Evolutionary conservation across 2,888 invertebrate genomes (phyloP), one percentile per base, ranked within the genome.

Genomic region (Oxyscelio sp.): DNA sequence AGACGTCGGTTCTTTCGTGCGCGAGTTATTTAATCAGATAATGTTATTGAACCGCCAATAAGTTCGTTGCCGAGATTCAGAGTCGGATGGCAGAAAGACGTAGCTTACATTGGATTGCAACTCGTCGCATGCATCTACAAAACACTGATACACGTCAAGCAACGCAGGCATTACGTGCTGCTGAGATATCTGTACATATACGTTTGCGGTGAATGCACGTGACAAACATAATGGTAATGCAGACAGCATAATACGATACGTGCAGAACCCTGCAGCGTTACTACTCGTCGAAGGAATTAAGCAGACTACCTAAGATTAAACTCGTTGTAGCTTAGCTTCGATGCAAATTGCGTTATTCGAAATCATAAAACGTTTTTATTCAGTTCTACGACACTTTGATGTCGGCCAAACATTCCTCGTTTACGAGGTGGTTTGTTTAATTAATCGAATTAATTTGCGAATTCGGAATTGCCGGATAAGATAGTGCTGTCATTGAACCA

Each of bases 201-300:
- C 79, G 74, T 68, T 74, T 74, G 79, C 63, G 70, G 80, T 65
- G 75, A 77, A 84, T 71, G 77, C 80, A 80, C 84, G 79, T 84
- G 79, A 84, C 84, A 84, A 84, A 84, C 84, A 71, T 80, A 84
- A 84, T 80, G 75, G 70, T 71, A 71, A 84, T 71, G 80, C 84
- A 79, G 79, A 83, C 83, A 74, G 79, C 73, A 79, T 74, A 74
- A 83, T 79, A 71, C 70, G 79, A 84, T 84, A 75, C 84, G 71
- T 65, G 75, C 75, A 24, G 65, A 79, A 70, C 73, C 66, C 68
- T 50, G 74, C 61, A 38, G 71, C 78, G 65, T 61, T 79, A 66
- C 70, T 43, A 54, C 61, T 73, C 74, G 48, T 68, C 73, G 48
- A 63, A 61, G 71, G 66, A 80, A 77, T 74, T 65, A 54, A 81